A percentile compares a stretch with the other conserved stretches of the same genome.
Evolutionary conservation across 2,113 vertebrate genomes (phyloP).

Genomic region (Xiphorhynchus elegans): DNA sequence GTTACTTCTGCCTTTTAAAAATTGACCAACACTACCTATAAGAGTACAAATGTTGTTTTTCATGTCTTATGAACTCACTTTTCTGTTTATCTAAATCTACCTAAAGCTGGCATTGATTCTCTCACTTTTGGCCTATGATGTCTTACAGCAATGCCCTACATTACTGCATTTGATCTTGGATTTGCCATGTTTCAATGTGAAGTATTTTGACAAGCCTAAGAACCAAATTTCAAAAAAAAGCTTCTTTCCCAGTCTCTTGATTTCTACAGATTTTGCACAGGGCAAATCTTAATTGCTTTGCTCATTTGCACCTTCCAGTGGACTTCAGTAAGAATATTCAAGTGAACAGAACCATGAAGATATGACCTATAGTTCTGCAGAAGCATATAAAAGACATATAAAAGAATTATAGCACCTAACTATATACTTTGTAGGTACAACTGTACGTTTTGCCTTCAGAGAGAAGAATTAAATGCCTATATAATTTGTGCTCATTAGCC

Average conservation of each 20-base stretch:
- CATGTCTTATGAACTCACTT: not conserved
- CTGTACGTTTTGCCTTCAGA: not conserved
- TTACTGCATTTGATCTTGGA: not conserved
- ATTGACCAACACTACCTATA: not conserved
- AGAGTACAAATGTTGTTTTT: not conserved
- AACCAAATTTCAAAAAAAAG: not conserved
- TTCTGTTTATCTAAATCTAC: conserved; percentile 19
- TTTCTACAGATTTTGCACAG: not conserved
- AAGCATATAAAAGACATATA: not conserved
- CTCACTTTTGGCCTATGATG: not conserved
- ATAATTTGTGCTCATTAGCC: not conserved
- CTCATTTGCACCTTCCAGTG: not conserved
- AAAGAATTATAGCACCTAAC: not conserved
- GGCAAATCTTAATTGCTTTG: not conserved
- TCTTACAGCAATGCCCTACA: not conserved
- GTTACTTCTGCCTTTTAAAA: not conserved
- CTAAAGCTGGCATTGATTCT: not conserved
- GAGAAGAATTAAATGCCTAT: not conserved
- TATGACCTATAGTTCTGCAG: not conserved
- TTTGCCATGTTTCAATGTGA: not conserved
- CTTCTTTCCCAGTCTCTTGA: not conserved
- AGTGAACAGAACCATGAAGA: not conserved
- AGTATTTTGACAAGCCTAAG: not conserved
- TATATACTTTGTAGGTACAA: not conserved
- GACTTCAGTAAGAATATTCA: not conserved